These are phyloP conservation scores for Halcyon leucocephala DNA, from an alignment of 2,797 vertebrate species.

Conservation along the genomic window DNA sequence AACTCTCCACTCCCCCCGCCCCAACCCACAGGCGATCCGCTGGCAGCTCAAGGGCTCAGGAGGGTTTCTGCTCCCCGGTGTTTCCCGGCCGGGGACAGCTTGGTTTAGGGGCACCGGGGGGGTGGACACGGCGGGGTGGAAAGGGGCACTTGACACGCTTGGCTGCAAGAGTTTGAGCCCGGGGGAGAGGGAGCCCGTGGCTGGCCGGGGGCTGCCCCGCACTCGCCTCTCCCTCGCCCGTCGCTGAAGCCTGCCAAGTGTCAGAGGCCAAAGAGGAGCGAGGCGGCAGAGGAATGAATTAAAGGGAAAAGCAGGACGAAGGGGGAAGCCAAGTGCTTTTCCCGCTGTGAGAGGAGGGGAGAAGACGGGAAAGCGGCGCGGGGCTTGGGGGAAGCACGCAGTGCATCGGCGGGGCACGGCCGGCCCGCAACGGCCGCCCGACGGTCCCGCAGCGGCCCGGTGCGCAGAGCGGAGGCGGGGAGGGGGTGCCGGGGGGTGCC, in stretches of 20 bases:
- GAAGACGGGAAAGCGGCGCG: not conserved
- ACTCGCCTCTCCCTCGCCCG: not conserved
- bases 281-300: no score
- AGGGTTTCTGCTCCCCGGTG: not conserved
- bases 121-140: no score
- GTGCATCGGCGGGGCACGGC: not conserved
- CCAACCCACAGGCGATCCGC: not conserved
- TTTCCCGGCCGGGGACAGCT: not conserved
- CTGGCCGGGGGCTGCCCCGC: not conserved
- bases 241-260: not conserved
- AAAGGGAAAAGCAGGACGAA: not conserved
- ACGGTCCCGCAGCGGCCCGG: not conserved
- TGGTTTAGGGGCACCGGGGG: not conserved
- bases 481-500: not conserved
- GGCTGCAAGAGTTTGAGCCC: constrained; percentile 46
- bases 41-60: not conserved
- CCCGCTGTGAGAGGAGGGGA: not conserved
- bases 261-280: no score
- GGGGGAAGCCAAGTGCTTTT: not conserved
- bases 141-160: not conserved
- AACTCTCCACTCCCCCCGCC: not conserved
- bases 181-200: not conserved
- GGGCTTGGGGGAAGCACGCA: not conserved
- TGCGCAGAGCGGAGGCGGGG: not conserved
- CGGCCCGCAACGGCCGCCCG: not conserved